phyloP scores from a whole-genome alignment of 2,113 vertebrate species.

The Calonectris borealis region DNA sequence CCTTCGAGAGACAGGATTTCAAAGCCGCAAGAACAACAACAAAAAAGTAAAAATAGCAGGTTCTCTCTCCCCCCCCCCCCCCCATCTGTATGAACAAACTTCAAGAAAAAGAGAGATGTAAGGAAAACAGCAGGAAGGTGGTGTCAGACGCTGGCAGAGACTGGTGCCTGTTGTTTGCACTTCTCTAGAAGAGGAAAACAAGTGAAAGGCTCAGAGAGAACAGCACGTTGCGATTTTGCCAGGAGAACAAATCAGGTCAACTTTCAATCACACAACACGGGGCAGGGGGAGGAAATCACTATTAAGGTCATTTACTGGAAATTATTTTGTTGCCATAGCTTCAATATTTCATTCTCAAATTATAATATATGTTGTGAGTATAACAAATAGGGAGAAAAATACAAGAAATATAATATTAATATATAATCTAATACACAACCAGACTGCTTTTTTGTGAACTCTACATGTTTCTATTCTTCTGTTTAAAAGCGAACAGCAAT shows the following conservation, averaged over 20 bases:
- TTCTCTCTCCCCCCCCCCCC: too few species aligned
- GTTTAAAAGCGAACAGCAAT: neutral
- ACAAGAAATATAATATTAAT: neutral
- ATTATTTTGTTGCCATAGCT: neutral
- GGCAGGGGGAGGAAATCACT: accelerated
- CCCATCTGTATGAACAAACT: neutral
- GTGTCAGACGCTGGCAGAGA: conserved; percentile 1
- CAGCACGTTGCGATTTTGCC: neutral
- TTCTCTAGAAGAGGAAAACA: conserved; percentile 35
- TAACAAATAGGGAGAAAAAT: neutral
- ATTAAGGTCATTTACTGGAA: conserved; percentile 1
- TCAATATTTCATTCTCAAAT: neutral
- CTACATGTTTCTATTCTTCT: neutral
- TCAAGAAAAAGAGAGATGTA: conserved; percentile 3
- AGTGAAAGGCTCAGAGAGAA: conserved; percentile 2
- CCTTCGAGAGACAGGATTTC: neutral
- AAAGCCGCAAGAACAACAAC: neutral
- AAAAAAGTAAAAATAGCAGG: neutral
- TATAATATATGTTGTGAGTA: neutral
- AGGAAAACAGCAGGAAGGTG: conserved; percentile 16
- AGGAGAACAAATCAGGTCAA: conserved; percentile 55
- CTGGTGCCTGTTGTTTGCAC: conserved; percentile 30
- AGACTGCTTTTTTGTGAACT: neutral
- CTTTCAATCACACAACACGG: neutral
- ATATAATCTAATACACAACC: neutral